phyloP scores from a whole-genome alignment of 2,797 vertebrate genomes.

The Margarornis squamiger region DNA sequence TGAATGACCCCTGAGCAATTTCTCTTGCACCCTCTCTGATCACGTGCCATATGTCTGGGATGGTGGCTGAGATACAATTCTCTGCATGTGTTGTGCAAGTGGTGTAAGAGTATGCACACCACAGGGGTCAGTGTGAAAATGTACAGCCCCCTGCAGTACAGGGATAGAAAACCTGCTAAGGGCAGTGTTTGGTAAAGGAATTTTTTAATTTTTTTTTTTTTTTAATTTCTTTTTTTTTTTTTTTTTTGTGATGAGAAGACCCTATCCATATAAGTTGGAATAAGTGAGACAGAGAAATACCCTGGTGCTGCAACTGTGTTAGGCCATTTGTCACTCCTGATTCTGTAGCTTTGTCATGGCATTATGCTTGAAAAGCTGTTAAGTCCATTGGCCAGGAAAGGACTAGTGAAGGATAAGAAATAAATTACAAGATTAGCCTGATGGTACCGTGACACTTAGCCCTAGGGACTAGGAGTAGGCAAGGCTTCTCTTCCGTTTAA shows the following conservation, averaged over 20 bases:
- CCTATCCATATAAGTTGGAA: neutral
- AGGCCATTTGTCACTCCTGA: neutral
- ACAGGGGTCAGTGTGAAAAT: neutral
- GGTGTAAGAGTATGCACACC: neutral
- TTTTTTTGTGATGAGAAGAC: neutral
- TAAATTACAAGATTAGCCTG: neutral
- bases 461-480: neutral
- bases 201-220: too few relatives aligned
- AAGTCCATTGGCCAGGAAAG: neutral
- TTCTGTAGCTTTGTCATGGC: neutral
- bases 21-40: neutral
- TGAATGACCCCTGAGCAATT: neutral
- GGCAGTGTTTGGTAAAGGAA: too few relatives aligned
- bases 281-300: neutral
- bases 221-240: too few relatives aligned
- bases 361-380: neutral
- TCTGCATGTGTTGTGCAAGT: neutral
- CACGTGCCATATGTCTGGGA: fast-evolving
- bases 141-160: neutral
- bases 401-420: neutral
- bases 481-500: neutral
- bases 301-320: fast-evolving
- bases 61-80: neutral
- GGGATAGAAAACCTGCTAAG: neutral
- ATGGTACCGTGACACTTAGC: neutral